Base-by-base conservation (phyloP, 2,888 invertebrate species). In the Sinotaia quadrata region DNA sequence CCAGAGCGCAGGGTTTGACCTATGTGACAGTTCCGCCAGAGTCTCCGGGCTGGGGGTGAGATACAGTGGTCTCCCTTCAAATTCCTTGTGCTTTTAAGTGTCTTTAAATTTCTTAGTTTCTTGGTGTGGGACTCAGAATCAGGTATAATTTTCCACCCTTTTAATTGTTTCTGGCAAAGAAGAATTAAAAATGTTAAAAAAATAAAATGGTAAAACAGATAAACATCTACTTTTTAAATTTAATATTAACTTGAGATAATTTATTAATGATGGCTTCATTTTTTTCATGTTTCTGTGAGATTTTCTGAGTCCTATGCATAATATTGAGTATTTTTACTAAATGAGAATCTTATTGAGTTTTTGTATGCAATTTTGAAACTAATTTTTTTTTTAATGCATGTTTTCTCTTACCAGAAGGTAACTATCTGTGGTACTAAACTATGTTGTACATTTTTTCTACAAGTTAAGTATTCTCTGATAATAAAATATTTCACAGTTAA, bases 11-110 rank as follows among this genome's bases (percentile, higher is more conserved):
- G 60, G 72, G 71, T 34, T 63, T 75, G 63, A 68, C 75, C 27
- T 75, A 73, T 67, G 75, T 75, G 41, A 75, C 75, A 0, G 70
- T 75, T 34, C 75, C 75, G 49, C 74, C 74, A 33, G 75, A 75
- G 29, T 73, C 75, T 34, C 75, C 75, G 12, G 73, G 75, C 31
- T 75, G 75, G 75, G 75, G 75, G 41, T 75, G 71, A 70, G 60
- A 59, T 21, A 21, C 21, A 41, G 52, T 18, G 29, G 15, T 63
- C 49, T 62, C 61, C 29, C 21, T 33, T 62, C 29, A 27, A 15
- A 18, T 62, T n/a, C 41, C 44, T 10, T n/a, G 37, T n/a, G 34
- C 31, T 24, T n/a, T 36, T 2, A 31, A 34, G 34, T 51, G 51
- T 58, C 49, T 62, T 47, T 47, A 31, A 47, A 29, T 44, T 47